phyloP scores from a whole-genome alignment of 2,797 vertebrate genomes.

The Presbytis comata region DNA sequence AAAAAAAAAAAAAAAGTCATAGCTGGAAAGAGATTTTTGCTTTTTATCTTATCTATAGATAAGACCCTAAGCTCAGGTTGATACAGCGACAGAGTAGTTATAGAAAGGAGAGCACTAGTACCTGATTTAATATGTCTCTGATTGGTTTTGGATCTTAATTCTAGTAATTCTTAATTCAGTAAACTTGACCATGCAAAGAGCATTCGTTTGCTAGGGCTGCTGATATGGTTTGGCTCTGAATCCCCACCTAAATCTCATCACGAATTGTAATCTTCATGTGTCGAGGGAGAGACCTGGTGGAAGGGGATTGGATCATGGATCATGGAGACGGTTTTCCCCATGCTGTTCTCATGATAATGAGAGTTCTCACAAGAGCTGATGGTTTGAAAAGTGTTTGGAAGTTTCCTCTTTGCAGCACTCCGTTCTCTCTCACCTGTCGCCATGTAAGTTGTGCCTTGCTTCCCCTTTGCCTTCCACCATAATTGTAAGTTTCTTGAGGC shows the following conservation, averaged over 20 bases:
- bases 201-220: neutral
- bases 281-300: neutral
- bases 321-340: neutral
- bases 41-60: no score
- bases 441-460: neutral
- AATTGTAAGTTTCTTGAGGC: neutral
- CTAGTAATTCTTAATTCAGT: neutral
- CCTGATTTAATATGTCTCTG: neutral
- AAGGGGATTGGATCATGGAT: neutral
- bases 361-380: neutral
- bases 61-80: neutral
- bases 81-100: neutral
- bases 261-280: neutral
- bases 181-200: neutral
- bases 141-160: neutral
- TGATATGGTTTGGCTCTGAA: neutral
- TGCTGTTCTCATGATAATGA: neutral
- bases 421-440: neutral
- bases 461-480: neutral
- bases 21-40: neutral
- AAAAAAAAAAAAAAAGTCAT: neutral
- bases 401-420: neutral
- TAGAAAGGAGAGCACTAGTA: neutral
- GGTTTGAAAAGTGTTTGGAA: neutral
- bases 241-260: neutral